These are phyloP conservation scores for Acomys russatus DNA, from an alignment of 2,797 vertebrate genomes.

Conservation along the genomic window DNA sequence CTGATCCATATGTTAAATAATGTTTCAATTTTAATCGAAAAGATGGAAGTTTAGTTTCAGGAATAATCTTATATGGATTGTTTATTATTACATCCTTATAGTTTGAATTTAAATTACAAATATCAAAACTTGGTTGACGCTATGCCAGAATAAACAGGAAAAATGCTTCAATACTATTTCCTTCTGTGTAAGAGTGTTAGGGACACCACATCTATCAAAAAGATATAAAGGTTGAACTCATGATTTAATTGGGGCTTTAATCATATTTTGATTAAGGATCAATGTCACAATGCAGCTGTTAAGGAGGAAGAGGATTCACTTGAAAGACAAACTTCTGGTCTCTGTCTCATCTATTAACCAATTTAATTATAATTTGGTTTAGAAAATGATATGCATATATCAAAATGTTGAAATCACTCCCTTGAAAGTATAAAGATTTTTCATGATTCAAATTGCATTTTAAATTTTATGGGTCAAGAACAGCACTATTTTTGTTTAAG, in stretches of 20 bases:
- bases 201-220: not conserved
- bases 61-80: not conserved
- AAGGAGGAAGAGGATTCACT: not conserved
- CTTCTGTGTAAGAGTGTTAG: not conserved
- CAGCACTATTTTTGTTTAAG: slow-evolving; percentile 41
- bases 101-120: slow-evolving; percentile 4
- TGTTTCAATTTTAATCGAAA: not conserved
- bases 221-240: not conserved
- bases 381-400: not conserved
- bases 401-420: not conserved
- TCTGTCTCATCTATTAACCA: not conserved
- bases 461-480: not conserved
- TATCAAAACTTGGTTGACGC: not conserved
- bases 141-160: not conserved
- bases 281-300: not conserved
- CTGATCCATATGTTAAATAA: not conserved
- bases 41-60: not conserved
- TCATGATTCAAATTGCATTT: slow-evolving; percentile 33
- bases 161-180: not conserved
- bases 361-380: slow-evolving; percentile 40
- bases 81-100: not conserved
- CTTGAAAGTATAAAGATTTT: slow-evolving; percentile 36
- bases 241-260: not conserved
- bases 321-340: not conserved
- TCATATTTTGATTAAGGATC: slow-evolving; percentile 31